Evolutionary conservation across 2,113 vertebrate species (phyloP), one percentile per base, ranked within the genome.

Genomic region (Alethe diademata): DNA sequence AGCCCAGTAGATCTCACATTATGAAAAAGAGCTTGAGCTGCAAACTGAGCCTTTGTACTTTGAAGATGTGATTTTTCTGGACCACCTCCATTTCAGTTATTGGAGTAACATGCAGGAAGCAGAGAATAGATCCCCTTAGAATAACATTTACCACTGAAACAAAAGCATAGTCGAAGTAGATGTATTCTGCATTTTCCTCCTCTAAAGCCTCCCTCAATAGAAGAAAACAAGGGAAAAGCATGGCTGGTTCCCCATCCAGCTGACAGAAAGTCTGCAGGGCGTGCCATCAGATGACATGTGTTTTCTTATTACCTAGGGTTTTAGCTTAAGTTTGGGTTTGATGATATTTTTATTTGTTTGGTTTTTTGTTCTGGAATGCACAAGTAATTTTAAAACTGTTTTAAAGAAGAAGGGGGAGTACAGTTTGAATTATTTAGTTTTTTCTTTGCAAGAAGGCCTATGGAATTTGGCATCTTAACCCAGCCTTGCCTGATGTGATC

Each of bases 391-490:
- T 48, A 86, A 91, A 80, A 91, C 62, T 73, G 19, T 70, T 89
- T 90, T 80, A 86, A 93, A 78, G 62, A 88, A 71, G 57, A 84
- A 33, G 48, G 50, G 66, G 75, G 72, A 95, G 42, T 56, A 23
- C 78, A 78, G 31, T 88, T 80, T 50, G 29, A 95, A 88, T 92
- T 90, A 75, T 69, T 81, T 95, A 54, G 72, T 69, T 78, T 91
- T 90, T 93, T 90, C 18, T 65, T 92, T 97, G 94, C 94, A 91
- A 96, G 93, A 87, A 76, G 54, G 61, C 78, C 87, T 51, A 33
- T 67, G 67, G 93, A 95, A 95, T 90, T 97, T 97, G 97, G 95
- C 85, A 78, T 94, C 78, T 90, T 92, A 88, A 61, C 88, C 56
- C 8, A 31, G 50, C 67, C 92, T 88, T 62, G 45, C 86, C 88